Percentiles rank a stretch among this genome's conserved stretches.
phyloP scores from a whole-genome alignment of 2,797 vertebrate species.

The Lateolabrax maculatus region DNA sequence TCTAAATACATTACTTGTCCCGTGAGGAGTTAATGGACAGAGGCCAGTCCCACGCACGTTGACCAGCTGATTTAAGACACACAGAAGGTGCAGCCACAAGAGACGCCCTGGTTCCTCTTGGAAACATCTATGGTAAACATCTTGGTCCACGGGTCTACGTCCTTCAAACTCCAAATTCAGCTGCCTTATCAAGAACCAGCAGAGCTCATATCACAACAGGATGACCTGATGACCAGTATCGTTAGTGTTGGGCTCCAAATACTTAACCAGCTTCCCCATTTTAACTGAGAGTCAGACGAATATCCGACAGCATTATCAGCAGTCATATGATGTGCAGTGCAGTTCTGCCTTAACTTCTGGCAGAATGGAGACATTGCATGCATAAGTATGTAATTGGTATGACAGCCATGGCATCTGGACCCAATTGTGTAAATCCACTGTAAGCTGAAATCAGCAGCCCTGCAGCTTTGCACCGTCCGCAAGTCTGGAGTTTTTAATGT shows the following conservation, averaged over 20 bases:
- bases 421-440: slow-evolving; percentile 7
- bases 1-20: neutral
- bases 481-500: neutral
- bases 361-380: neutral
- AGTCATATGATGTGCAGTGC: neutral
- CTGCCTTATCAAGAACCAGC: slow-evolving; percentile 3
- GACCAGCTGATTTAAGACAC: neutral
- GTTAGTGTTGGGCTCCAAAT: neutral
- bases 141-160: neutral
- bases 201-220: slow-evolving; percentile 1
- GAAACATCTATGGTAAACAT: no score
- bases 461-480: neutral
- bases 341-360: neutral
- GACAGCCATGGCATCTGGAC: slow-evolving; percentile 22
- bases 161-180: neutral
- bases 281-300: neutral
- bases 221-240: neutral
- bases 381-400: neutral
- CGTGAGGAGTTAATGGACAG: neutral
- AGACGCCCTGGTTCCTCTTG: no score
- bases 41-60: neutral
- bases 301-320: neutral
- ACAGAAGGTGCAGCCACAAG: neutral
- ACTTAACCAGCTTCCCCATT: neutral
- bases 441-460: slow-evolving; percentile 26